These are phyloP conservation scores for Decapterus maruadsi DNA, from an alignment of 2,797 vertebrate genomes.

Conservation along the genomic window DNA sequence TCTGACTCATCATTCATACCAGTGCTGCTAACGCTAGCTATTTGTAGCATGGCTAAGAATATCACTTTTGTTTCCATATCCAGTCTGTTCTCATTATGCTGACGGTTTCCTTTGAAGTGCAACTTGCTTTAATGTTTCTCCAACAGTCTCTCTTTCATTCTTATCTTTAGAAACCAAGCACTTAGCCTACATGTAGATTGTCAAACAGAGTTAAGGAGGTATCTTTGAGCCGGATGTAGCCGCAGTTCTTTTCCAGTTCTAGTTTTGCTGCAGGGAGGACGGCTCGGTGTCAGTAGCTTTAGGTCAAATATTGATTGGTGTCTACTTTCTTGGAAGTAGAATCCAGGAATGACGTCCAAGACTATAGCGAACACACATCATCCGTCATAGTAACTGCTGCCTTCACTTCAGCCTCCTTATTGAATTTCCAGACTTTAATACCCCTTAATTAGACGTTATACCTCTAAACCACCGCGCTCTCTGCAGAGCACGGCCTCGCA, in stretches of 20 bases:
- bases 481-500: conserved; percentile 5
- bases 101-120: neutral
- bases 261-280: neutral
- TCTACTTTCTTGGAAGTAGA: neutral
- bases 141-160: neutral
- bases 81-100: neutral
- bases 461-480: conserved; percentile 14
- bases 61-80: neutral
- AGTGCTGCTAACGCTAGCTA: too few relatives aligned
- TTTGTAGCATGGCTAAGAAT: neutral
- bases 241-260: neutral
- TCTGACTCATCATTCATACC: too few relatives aligned
- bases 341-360: neutral
- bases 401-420: conserved; percentile 36
- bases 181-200: neutral
- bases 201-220: neutral
- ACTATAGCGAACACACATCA: neutral
- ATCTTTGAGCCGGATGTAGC: neutral
- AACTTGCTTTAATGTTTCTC: conserved; percentile 4
- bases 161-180: neutral
- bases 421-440: conserved; percentile 52
- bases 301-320: neutral
- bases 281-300: neutral
- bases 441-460: conserved; percentile 51
- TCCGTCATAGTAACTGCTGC: conserved; percentile 45